These are phyloP conservation scores for Torymus texanus DNA, from an alignment of 2,888 invertebrate species.

Conservation along the genomic window DNA sequence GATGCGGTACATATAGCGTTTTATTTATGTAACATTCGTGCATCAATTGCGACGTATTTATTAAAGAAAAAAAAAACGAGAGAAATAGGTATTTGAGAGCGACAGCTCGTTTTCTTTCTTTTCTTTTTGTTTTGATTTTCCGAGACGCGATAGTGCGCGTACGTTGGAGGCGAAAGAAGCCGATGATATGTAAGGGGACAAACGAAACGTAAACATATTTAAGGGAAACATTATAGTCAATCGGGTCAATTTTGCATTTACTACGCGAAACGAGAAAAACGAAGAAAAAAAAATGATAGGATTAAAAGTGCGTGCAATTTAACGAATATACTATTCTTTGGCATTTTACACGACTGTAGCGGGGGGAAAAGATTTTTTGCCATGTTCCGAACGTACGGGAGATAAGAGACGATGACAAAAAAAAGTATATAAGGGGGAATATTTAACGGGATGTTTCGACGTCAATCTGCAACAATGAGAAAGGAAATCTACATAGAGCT, in stretches of 20 bases:
- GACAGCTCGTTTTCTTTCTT: conserved; percentile 55
- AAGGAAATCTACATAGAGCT: conserved; percentile 44
- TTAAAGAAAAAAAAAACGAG: conserved; percentile 65
- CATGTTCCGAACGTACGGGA: conserved; percentile 15
- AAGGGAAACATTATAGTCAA: conserved; percentile 52
- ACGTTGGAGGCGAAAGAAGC: conserved; percentile 9
- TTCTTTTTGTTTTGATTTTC: conserved; percentile 16
- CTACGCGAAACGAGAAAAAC: conserved; percentile 41
- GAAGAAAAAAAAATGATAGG: neutral
- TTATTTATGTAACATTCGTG: conserved; percentile 69
- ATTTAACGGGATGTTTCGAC: conserved; percentile 33
- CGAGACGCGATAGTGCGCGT: neutral
- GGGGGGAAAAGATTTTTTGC: conserved; percentile 2
- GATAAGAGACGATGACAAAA: neutral
- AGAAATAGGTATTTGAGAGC: neutral
- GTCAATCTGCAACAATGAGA: conserved; percentile 34
- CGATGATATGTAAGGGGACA: neutral
- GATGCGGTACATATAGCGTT: conserved; percentile 47
- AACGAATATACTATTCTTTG: conserved; percentile 41
- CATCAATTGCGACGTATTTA: conserved; percentile 70
- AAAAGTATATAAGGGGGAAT: conserved; percentile 14
- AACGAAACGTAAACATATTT: conserved; percentile 31
- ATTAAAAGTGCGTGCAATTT: conserved; percentile 42
- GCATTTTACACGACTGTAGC: conserved; percentile 38
- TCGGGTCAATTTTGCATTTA: conserved; percentile 55